Evolutionary conservation across 2,888 invertebrate genomes (phyloP).

Genomic region (Gryllus longicercus): DNA sequence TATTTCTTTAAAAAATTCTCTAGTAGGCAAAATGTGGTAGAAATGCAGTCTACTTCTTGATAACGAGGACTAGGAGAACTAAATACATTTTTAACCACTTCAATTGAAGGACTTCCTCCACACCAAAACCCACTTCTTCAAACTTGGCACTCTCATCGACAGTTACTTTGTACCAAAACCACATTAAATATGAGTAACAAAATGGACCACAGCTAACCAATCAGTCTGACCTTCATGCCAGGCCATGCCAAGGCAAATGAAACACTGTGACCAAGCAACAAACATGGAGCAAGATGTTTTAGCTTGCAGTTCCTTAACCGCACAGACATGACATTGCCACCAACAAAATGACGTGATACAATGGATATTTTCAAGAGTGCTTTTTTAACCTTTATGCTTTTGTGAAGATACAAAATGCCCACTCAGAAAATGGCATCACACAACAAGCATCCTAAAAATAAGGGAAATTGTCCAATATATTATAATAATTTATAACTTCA

Average conservation of each 20-base stretch:
- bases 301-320: too few species aligned
- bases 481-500: too few species aligned
- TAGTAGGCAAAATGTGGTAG: conserved; percentile 34
- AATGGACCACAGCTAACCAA: conserved; percentile 24
- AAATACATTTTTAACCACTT: conserved; percentile 22
- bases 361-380: too few species aligned
- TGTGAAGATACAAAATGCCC: too few species aligned
- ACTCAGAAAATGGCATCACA: too few species aligned
- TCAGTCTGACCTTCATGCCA: conserved; percentile 27
- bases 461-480: too few species aligned
- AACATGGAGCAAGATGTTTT: too few species aligned
- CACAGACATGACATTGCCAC: too few species aligned
- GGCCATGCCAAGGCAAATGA: conserved; percentile 8
- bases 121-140: not conserved
- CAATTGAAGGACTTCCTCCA: not conserved
- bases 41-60: conserved; percentile 25
- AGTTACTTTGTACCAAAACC: conserved; percentile 31
- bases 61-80: conserved; percentile 33
- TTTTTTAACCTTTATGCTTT: too few species aligned
- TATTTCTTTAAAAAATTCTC: conserved; percentile 28
- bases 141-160: conserved; percentile 20
- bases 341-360: too few species aligned
- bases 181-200: conserved; percentile 25
- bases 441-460: too few species aligned
- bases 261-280: not conserved